A percentile compares a stretch with the other conserved stretches of the same genome.
These are phyloP conservation scores for Myotis planiceps DNA, from an alignment of 2,797 vertebrate species.

Conservation along the genomic window DNA sequence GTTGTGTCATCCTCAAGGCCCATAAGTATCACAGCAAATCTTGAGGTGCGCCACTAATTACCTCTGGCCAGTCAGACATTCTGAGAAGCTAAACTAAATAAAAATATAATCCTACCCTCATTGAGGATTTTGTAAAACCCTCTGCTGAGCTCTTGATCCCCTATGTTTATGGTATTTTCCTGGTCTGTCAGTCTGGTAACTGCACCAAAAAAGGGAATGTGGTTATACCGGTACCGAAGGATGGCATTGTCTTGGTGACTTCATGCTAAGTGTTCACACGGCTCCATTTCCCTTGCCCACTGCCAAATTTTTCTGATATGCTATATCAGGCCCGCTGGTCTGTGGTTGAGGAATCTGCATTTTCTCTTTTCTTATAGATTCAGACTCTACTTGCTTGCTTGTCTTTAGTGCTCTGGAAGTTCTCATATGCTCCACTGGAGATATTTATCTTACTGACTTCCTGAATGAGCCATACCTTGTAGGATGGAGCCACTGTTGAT, in stretches of 20 bases:
- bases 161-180: conserved; percentile 5
- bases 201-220: conserved; percentile 18
- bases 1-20: neutral
- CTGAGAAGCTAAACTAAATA: conserved; percentile 15
- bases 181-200: conserved; percentile 17
- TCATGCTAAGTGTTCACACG: neutral
- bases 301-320: neutral
- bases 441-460: neutral
- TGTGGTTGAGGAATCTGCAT: neutral
- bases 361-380: neutral
- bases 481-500: neutral
- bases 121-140: conserved; percentile 30
- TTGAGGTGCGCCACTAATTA: neutral
- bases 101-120: conserved; percentile 22
- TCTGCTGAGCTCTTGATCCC: conserved; percentile 2
- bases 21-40: neutral
- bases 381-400: neutral
- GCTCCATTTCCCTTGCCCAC: neutral
- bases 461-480: neutral
- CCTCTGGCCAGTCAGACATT: neutral
- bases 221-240: neutral
- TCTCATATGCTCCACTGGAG: neutral
- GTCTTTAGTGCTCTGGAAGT: neutral
- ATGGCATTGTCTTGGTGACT: neutral
- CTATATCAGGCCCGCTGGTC: neutral